Evolutionary conservation across 2,888 invertebrate species (phyloP).

Genomic region (Drosophila aldrichi): DNA sequence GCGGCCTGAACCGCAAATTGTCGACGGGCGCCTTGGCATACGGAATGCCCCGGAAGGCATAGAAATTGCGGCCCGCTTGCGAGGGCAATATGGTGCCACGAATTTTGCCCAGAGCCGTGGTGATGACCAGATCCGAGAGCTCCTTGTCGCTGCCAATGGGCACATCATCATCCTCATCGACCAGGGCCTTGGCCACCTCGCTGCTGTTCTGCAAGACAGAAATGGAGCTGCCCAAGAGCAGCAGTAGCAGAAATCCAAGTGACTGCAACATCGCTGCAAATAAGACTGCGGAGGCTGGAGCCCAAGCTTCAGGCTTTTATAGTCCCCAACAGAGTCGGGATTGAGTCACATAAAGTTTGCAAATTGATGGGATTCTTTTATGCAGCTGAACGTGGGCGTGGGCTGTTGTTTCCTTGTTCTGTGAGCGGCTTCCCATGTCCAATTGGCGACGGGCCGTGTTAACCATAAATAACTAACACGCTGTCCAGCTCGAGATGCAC

Average conservation of each 20-base stretch:
- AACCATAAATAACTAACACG: slow-evolving; percentile 70
- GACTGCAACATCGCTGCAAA: slow-evolving; percentile 48
- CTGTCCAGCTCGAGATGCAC: slow-evolving; percentile 5
- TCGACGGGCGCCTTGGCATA: slow-evolving; percentile 84
- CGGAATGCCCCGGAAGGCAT: slow-evolving; percentile 84
- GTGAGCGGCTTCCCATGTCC: slow-evolving; percentile 70
- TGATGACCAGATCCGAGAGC: slow-evolving; percentile 82
- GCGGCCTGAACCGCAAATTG: slow-evolving; percentile 83
- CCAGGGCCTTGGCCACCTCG: slow-evolving; percentile 39
- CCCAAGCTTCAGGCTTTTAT: slow-evolving; percentile 58
- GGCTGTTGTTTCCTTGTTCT: slow-evolving; percentile 46
- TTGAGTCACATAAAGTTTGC: slow-evolving; percentile 60
- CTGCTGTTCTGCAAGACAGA: neutral
- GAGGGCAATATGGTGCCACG: slow-evolving; percentile 83
- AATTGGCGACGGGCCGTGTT: slow-evolving; percentile 48
- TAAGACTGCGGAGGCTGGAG: slow-evolving; percentile 51
- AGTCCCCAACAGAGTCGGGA: slow-evolving; percentile 38
- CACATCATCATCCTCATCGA: slow-evolving; percentile 29
- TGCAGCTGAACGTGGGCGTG: slow-evolving; percentile 50
- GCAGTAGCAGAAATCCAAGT: slow-evolving; percentile 31
- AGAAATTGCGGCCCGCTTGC: slow-evolving; percentile 82
- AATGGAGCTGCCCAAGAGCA: slow-evolving; percentile 12
- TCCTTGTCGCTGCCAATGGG: slow-evolving; percentile 81
- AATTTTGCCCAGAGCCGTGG: slow-evolving; percentile 83
- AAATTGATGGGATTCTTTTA: slow-evolving; percentile 65